These are phyloP conservation scores for Sternotherus odoratus DNA, from an alignment of 2,797 vertebrate species.

Conservation along the genomic window DNA sequence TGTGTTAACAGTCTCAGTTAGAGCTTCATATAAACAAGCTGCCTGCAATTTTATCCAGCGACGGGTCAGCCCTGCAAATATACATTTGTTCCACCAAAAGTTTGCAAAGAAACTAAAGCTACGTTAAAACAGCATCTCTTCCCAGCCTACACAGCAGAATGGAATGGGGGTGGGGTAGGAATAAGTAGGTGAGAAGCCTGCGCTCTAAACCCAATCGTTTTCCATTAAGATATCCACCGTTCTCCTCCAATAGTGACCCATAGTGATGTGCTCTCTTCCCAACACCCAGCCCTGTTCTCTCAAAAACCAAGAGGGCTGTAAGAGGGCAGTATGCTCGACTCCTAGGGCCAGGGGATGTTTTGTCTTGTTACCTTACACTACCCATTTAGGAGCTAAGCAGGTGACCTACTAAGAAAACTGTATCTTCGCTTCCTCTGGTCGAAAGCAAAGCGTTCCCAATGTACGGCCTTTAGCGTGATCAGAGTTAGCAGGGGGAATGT, in stretches of 20 bases:
- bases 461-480: neutral
- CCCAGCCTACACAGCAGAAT: constrained; percentile 1
- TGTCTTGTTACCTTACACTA: neutral
- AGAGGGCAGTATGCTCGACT: neutral
- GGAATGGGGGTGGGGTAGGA: neutral
- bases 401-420: neutral
- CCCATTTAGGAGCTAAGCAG: constrained; percentile 41
- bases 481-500: neutral
- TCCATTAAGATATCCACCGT: fast-evolving
- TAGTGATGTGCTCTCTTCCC: neutral
- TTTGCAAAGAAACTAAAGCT: constrained; percentile 18
- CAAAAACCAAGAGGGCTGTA: neutral
- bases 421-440: neutral
- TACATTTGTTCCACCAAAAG: neutral
- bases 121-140: neutral
- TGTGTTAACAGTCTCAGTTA: neutral
- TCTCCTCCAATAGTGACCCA: neutral
- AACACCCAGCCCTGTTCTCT: neutral
- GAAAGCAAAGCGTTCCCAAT: neutral
- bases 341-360: neutral
- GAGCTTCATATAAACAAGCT: constrained; percentile 29
- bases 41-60: constrained; percentile 39
- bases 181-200: fast-evolving
- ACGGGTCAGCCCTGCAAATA: constrained; percentile 31
- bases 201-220: neutral